Base-by-base conservation (phyloP, 2,113 vertebrate genomes). In the Neogobius melanostomus region DNA sequence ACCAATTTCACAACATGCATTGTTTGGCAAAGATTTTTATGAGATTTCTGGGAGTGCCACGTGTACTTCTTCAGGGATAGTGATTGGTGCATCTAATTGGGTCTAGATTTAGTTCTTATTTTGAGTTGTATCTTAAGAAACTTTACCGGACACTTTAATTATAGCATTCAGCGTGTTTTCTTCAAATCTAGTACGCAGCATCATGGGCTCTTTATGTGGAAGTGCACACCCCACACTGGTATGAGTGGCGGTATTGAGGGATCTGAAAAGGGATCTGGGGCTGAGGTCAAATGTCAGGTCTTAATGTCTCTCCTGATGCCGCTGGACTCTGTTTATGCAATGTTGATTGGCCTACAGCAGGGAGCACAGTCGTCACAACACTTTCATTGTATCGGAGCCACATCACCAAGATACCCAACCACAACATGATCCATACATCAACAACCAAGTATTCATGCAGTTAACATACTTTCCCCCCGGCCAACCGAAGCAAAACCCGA, bases 341-440 rank as follows among this genome's bases (percentile, higher is more conserved):
- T 69, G 48, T 56, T 71, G 66, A 74, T 51, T 66, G 50, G 3
- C 28, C 43, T 28, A 68, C 60, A 77, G 61, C 11, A 10, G 53
- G 53, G 57, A 72, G 53, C 45, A 57, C 53, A 56, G 53, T 9
- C 2, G 43, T 64, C 75, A 85, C 75, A 86, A 81, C 74, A 80
- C 21, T 2, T 12, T 56, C 51, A 68, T 84, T 87, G 84, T 85
- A n/a, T 77, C 66, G 52, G 69, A 15, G 52, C 16, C 69, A 65
- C 65, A 77, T 81, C 54, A 48, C 68, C 42, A 36, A 59, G 42
- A 59, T 42, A 42, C 56, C 36, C 56, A 59, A 42, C 56, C 3
- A 10, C 56, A 42, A 21, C 21, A 59, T 59, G 14, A 36, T 59
- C 11, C 28, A 59, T 36, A 15, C 28, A 59, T 59, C 2, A 59